Evolutionary conservation across 1,140 invertebrate genomes (phyloP), one percentile per base, ranked within the genome.

Genomic region (Mizuhopecten yessoensis): DNA sequence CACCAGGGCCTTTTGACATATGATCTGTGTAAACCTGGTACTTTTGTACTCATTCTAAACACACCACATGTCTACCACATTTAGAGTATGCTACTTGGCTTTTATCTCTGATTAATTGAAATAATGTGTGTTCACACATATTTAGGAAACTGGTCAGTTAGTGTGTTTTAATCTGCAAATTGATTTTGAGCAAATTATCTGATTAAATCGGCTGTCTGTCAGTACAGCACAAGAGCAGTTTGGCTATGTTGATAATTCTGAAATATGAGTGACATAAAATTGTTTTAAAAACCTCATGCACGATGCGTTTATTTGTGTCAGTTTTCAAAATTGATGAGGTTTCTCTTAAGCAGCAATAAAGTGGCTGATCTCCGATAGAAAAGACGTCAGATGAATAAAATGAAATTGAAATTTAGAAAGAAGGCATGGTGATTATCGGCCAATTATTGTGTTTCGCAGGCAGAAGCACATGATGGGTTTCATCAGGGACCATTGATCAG

Each of bases 291-390:
- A 29, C n/a, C 23, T 75, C 20, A 75, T 29, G 57, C 29, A 0
- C 29, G 57, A 29, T 75, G 57, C 11, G n/a, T 75, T 75, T 75
- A 29, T 75, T 9, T 75, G n/a, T 75, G 23, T 5, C n/a, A 17
- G 23, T 75, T n/a, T 75, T 75, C 57, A 29, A 75, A 75, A n/a
- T 29, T 75, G 57, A 75, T 75, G 57, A 75, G 57, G 23, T 75
- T 75, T 75, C 23, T 75, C 57, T n/a, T 20, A 5, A 49, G 20
- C 57, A 75, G 23, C 57, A 1, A 75, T 75, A 75, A 75, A 75
- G 23, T 29, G 57, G 57, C 57, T 75, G 57, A 75, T 75, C 57
- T 75, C 29, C n/a, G 17, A 29, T 29, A 29, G 57, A 29, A 75
- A 75, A 75, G 0, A 75, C n/a, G 57, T 75, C 57, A n/a, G 57